Conservation (phyloP, 2,888 invertebrate genomes). For the Ochlodes sylvanus region DNA sequence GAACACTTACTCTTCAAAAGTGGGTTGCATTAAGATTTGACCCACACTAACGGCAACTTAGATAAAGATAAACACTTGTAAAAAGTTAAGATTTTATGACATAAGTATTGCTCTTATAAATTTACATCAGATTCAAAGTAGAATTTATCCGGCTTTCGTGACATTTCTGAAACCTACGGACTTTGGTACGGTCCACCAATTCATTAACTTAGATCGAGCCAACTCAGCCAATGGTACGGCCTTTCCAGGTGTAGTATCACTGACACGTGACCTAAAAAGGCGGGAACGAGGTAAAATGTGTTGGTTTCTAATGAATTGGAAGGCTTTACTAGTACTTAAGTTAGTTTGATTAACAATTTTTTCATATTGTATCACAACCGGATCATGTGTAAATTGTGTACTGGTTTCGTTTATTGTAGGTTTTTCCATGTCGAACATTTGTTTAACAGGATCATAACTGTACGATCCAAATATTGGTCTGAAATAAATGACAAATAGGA, state of each 20-base stretch:
- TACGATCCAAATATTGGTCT: conserved; percentile 62
- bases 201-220: conserved; percentile 5
- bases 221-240: neutral
- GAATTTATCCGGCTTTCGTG: neutral
- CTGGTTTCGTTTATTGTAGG: conserved; percentile 7
- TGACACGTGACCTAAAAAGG: conserved; percentile 4
- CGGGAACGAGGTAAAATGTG: neutral
- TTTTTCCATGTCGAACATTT: conserved; percentile 49
- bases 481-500: conserved; percentile 45
- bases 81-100: too few species aligned
- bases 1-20: too few species aligned
- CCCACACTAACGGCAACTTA: too few species aligned
- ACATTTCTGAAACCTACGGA: neutral
- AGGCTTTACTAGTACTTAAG: neutral
- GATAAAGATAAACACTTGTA: too few species aligned
- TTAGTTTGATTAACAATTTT: conserved; percentile 1
- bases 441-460: conserved; percentile 50
- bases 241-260: neutral
- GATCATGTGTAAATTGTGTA: neutral
- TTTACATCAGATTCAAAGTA: too few species aligned
- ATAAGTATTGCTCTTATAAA: too few species aligned
- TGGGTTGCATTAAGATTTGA: too few species aligned
- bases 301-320: conserved; percentile 9
- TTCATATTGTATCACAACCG: conserved; percentile 10
- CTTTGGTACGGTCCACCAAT: conserved; percentile 22